phyloP scores from a whole-genome alignment of 2,888 invertebrate genomes.

The Phyto melanocephala region DNA sequence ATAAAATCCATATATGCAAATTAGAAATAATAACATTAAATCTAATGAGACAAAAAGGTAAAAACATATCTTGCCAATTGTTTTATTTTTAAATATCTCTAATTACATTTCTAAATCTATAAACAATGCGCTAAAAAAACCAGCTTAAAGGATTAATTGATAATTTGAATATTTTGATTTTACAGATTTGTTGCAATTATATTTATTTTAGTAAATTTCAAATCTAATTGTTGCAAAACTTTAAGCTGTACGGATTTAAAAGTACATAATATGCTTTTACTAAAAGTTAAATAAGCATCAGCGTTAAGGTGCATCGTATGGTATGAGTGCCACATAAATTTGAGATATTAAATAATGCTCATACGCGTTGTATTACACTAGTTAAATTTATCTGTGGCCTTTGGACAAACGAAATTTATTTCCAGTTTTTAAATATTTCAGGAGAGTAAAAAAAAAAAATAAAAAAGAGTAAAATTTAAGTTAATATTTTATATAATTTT shows the following conservation, averaged over 20 bases:
- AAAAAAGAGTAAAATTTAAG: no score
- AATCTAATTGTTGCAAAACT: not conserved
- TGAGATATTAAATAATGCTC: not conserved
- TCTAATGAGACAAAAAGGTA: constrained; percentile 7
- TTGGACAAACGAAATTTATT: no score
- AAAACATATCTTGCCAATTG: no score
- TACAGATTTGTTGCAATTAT: constrained; percentile 24
- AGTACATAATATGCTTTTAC: not conserved
- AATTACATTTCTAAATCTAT: not conserved
- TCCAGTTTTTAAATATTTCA: no score
- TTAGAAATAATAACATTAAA: constrained; percentile 30
- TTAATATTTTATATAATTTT: no score
- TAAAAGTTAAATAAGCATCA: not conserved
- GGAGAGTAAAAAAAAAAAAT: no score
- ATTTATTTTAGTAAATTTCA: not conserved
- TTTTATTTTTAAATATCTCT: not conserved
- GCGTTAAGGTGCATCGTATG: no score
- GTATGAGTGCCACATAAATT: not conserved
- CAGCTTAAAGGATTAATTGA: not conserved
- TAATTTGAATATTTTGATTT: not conserved
- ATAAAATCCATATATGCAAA: not conserved
- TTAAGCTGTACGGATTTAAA: not conserved
- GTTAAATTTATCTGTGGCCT: no score
- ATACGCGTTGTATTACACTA: not conserved
- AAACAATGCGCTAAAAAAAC: not conserved